Percentiles rank a stretch among this genome's conserved stretches.
phyloP scores from a whole-genome alignment of 2,113 vertebrate species.

The Dipodomys stephensi region DNA sequence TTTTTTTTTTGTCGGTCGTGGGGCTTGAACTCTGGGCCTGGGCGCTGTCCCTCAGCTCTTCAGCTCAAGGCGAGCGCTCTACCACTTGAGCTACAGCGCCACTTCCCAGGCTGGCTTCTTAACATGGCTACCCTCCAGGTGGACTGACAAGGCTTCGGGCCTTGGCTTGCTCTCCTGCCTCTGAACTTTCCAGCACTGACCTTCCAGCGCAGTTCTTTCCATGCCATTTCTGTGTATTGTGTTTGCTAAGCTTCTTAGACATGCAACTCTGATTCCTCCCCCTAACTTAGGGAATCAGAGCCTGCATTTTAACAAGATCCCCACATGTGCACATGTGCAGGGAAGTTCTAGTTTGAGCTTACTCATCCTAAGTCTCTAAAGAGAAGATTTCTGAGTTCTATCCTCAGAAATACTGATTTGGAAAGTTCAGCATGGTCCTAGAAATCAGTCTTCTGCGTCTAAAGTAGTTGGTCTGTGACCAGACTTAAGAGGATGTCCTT shows the following conservation, averaged over 20 bases:
- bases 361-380: not conserved
- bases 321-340: not conserved
- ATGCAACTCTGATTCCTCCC: not conserved
- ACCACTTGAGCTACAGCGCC: too few species aligned
- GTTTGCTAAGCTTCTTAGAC: conserved; percentile 3
- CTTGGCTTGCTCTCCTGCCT: too few species aligned
- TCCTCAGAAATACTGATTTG: not conserved
- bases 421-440: not conserved
- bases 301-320: conserved; percentile 42
- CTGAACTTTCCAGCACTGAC: not conserved
- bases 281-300: not conserved
- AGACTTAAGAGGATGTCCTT: not conserved
- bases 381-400: not conserved
- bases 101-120: too few species aligned
- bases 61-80: too few species aligned
- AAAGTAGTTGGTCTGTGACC: not conserved
- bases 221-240: not conserved
- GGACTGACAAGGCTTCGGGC: too few species aligned
- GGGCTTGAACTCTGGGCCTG: too few species aligned
- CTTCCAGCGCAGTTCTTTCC: rapidly evolving
- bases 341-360: conserved; percentile 17
- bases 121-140: too few species aligned
- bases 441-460: conserved; percentile 14
- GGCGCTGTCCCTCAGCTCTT: too few species aligned
- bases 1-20: too few species aligned